Conservation (phyloP, 2,888 invertebrate species). For the Muscina levida region DNA sequence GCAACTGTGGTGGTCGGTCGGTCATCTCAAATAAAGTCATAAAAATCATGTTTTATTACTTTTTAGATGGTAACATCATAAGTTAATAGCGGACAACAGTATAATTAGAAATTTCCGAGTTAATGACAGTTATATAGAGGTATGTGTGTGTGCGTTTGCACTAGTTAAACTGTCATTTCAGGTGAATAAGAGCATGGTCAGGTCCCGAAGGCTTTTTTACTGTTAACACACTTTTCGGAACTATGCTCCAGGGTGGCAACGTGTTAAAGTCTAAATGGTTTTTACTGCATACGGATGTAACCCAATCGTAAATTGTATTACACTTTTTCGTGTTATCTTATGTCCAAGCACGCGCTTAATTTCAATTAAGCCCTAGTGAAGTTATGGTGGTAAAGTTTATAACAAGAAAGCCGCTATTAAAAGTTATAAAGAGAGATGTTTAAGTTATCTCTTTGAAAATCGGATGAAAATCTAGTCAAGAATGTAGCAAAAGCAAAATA, state of each 20-base stretch:
- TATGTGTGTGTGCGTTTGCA: background rate
- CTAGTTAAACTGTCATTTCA: conserved; percentile 13
- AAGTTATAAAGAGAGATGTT: background rate
- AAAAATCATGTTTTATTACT: conserved; percentile 26
- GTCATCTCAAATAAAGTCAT: conserved; percentile 48
- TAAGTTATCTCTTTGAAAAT: background rate
- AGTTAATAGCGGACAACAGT: conserved; percentile 34
- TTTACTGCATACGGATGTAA: conserved; percentile 50
- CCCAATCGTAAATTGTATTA: conserved; percentile 4
- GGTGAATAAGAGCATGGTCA: background rate
- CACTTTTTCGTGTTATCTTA: conserved; percentile 25
- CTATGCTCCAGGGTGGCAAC: conserved; percentile 51
- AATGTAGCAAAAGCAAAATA: too few relatives aligned
- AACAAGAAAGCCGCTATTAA: background rate
- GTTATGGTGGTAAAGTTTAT: conserved; percentile 47
- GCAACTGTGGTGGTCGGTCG: conserved; percentile 38
- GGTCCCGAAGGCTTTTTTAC: conserved; percentile 21
- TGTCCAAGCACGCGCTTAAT: conserved; percentile 58
- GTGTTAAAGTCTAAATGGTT: conserved; percentile 29
- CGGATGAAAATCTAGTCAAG: conserved; percentile 6
- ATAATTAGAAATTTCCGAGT: conserved; percentile 53
- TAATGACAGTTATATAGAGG: conserved; percentile 36
- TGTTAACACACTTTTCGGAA: conserved; percentile 64
- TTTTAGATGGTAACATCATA: conserved; percentile 1
- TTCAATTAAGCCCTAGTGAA: conserved; percentile 45